Evolutionary conservation across 2,888 invertebrate species (phyloP).

Genomic region (Brenthis daphne): DNA sequence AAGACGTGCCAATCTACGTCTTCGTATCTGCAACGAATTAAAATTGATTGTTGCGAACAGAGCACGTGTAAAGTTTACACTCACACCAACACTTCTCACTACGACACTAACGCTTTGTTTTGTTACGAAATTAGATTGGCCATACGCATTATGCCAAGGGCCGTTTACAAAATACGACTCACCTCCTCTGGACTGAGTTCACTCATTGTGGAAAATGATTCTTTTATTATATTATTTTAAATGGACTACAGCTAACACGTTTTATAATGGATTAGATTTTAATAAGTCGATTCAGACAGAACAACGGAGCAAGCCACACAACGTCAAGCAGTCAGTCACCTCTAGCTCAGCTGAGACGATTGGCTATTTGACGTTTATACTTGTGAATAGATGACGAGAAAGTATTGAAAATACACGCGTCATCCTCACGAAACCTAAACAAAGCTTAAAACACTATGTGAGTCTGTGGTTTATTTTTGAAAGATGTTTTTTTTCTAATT

Average conservation of each 20-base stretch:
- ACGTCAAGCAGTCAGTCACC: constrained; percentile 79
- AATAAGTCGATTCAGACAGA: constrained; percentile 61
- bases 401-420: constrained; percentile 81
- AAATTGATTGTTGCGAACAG: constrained; percentile 46
- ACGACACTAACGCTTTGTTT: constrained; percentile 78
- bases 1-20: constrained; percentile 88
- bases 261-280: constrained; percentile 57
- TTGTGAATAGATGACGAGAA: constrained; percentile 69
- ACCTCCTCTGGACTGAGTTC: constrained; percentile 95
- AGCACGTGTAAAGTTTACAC: constrained; percentile 60
- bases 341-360: constrained; percentile 71
- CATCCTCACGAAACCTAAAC: constrained; percentile 59
- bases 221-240: constrained; percentile 44
- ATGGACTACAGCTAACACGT: constrained; percentile 43
- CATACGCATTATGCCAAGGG: constrained; percentile 73
- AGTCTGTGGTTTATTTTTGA: not conserved
- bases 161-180: constrained; percentile 76
- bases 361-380: constrained; percentile 69
- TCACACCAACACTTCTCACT: constrained; percentile 59
- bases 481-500: not conserved
- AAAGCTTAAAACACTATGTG: constrained; percentile 33
- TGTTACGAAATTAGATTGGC: constrained; percentile 81
- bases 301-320: constrained; percentile 61
- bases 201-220: constrained; percentile 83
- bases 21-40: constrained; percentile 85